phyloP scores from a whole-genome alignment of 2,113 vertebrate species.

The Solenodon paradoxus region DNA sequence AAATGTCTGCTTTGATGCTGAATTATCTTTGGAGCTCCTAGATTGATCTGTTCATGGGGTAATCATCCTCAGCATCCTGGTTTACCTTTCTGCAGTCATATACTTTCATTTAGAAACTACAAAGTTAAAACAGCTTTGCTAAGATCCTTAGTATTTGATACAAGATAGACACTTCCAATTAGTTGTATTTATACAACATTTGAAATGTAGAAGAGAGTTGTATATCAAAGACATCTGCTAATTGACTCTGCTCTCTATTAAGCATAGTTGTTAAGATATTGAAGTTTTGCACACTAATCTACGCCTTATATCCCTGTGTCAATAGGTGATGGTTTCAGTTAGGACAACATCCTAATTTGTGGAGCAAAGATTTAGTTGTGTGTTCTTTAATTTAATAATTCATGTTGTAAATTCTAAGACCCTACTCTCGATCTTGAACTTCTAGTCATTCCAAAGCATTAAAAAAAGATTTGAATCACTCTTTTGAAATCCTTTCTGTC shows the following conservation, averaged over 20 bases:
- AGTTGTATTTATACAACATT: not conserved
- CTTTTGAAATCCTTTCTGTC: not conserved
- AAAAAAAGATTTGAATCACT: not conserved
- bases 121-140: not conserved
- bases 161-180: not conserved
- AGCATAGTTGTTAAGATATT: not conserved
- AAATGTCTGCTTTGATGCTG: not conserved
- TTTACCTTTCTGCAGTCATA: not conserved
- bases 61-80: not conserved
- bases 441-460: not conserved
- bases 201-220: not conserved
- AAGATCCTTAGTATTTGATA: not conserved
- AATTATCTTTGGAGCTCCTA: not conserved
- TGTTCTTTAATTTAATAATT: not conserved
- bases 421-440: not conserved
- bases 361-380: not conserved
- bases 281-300: not conserved
- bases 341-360: accelerated
- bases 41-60: not conserved
- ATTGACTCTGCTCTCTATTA: not conserved
- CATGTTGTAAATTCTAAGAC: not conserved
- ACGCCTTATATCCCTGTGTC: not conserved
- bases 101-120: not conserved
- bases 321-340: not conserved
- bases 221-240: not conserved